Evolutionary conservation across 2,888 invertebrate genomes (phyloP).

Genomic region (Nomada fucata): DNA sequence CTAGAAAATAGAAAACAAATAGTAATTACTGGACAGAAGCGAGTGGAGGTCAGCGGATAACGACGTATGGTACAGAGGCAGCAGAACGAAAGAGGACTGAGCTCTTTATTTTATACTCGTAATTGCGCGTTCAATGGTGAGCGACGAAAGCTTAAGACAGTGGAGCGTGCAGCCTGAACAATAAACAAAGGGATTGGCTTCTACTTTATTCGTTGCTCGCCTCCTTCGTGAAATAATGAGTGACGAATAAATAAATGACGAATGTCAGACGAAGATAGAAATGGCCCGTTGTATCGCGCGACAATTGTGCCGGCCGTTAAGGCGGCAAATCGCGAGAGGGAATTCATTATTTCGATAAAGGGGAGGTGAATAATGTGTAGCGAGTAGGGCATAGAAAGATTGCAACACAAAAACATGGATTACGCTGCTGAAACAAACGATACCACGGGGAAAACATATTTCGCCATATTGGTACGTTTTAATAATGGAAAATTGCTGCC

Average conservation of each 20-base stretch:
- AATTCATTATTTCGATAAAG: background rate
- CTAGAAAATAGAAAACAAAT: background rate
- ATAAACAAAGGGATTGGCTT: constrained; percentile 36
- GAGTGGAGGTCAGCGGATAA: background rate
- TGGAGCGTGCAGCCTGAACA: constrained; percentile 11
- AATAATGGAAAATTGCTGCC: constrained; percentile 4
- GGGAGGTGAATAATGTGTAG: background rate
- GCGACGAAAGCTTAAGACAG: constrained; percentile 14
- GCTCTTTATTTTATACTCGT: constrained; percentile 1
- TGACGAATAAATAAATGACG: constrained; percentile 49
- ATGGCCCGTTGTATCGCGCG: constrained; percentile 32
- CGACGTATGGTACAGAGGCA: background rate
- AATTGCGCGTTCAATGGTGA: constrained; percentile 28
- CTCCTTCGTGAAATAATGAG: constrained; percentile 16
- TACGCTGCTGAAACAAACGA: background rate
- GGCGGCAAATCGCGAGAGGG: constrained; percentile 21
- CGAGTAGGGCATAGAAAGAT: background rate
- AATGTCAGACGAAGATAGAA: background rate
- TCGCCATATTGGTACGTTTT: background rate
- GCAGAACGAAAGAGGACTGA: background rate
- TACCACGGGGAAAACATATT: background rate
- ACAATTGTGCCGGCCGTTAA: constrained; percentile 35
- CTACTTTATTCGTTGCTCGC: constrained; percentile 28
- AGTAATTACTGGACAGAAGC: background rate
- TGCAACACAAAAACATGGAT: background rate